These are phyloP conservation scores for Rhynchophorus ferrugineus DNA, from an alignment of 1,140 invertebrate species.

Conservation along the genomic window DNA sequence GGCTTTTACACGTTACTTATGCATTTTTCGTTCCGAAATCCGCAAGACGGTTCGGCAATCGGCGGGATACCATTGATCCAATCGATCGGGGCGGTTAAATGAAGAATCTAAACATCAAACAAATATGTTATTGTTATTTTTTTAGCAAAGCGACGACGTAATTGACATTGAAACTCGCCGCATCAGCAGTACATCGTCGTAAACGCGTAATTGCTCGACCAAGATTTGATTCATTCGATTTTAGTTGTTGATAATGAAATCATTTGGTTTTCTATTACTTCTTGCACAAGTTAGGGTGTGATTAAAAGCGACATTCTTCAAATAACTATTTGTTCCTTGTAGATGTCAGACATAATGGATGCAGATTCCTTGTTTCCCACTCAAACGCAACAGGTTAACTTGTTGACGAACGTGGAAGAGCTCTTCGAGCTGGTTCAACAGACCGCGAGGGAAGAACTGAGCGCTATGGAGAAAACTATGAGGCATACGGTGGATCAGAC, in stretches of 20 bases:
- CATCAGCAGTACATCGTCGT: too few relatives aligned
- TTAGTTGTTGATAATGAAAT: too few relatives aligned
- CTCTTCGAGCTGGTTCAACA: slow-evolving; percentile 28
- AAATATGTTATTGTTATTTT: too few relatives aligned
- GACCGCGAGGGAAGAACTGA: slow-evolving; percentile 20
- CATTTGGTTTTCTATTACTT: too few relatives aligned
- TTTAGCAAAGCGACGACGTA: too few relatives aligned
- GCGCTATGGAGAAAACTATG: slow-evolving; percentile 18
- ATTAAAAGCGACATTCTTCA: too few relatives aligned
- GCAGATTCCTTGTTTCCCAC: slow-evolving; percentile 24
- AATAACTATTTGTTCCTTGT: too few relatives aligned
- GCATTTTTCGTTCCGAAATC: slow-evolving; percentile 86
- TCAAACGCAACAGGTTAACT: slow-evolving; percentile 28
- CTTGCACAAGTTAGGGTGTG: too few relatives aligned
- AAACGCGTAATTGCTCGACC: too few relatives aligned
- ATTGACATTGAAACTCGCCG: too few relatives aligned
- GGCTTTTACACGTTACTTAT: slow-evolving; percentile 58
- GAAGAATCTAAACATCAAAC: slow-evolving; percentile 54
- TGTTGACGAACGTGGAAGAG: slow-evolving; percentile 29
- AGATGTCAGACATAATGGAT: neutral
- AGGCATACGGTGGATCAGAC: slow-evolving; percentile 21
- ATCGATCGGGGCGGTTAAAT: slow-evolving; percentile 58
- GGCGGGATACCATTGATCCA: slow-evolving; percentile 73
- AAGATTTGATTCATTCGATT: too few relatives aligned
- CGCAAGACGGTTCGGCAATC: slow-evolving; percentile 87